Base-by-base conservation (phyloP, 2,113 vertebrate genomes). In the Mionectes macconnelli region DNA sequence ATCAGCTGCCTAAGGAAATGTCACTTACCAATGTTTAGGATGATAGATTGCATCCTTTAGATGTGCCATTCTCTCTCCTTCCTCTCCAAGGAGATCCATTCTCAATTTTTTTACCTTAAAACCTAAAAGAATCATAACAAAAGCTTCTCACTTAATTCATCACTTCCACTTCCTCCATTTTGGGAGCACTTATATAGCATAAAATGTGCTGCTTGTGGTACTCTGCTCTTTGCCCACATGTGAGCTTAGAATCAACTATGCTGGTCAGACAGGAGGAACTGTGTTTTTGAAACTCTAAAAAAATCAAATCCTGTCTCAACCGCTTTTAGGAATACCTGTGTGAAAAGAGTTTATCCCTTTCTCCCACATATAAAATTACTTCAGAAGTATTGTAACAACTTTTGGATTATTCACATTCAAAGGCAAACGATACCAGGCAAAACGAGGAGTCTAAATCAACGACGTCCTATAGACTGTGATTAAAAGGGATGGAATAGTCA, bases 71-170 rank as follows among this genome's bases (percentile, higher is more conserved):
- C 85, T 90, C 93, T 93, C 78, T 94, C 74, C 62, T 96, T 95
- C 93, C 93, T 96, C 94, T 94, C 92, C 78, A 78, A 95, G 95
- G 92, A 96, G 89, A 95, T 96, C 52, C 92, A 94, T 95, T 96
- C 94, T 95, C 95, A 90, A 77, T 86, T 94, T 97, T 96, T 96
- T 95, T 89, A 93, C 72, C 87, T 92, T 95, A 96, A 96, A 95
- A 86, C 90, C 92, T 95, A 78, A 88, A 97, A 94, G 90, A 97
- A 93, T 94, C 94, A 96, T 96, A 92, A 95, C 92, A 96, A 93
- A 96, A 94, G 80, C 76, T 89, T 93, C 88, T 95, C 96, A 96
- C 90, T 96, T 94, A 78, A 96, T 97, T 92, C 53, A 95, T 96
- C 96, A 96, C 73, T 84, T 94, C 75, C 55, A 79, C 63, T 92